Conservation (phyloP, 2,113 vertebrate species). For the Litocranius walleri region DNA sequence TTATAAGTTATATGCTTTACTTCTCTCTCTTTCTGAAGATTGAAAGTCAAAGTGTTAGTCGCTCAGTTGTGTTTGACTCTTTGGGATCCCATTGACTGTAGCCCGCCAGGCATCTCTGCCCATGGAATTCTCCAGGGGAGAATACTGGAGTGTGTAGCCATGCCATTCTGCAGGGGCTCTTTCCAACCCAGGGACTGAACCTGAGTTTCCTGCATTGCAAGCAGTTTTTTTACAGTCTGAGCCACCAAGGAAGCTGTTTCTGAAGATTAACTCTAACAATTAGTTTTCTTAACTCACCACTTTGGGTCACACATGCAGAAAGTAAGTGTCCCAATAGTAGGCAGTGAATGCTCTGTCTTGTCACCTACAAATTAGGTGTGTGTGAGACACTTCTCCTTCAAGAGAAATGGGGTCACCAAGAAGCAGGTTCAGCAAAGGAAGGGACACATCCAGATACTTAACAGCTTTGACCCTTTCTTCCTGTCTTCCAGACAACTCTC, state of each 20-base stretch:
- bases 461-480: neutral
- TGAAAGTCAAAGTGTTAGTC: neutral
- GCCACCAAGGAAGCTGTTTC: neutral
- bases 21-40: neutral
- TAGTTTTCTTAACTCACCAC: neutral
- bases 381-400: neutral
- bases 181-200: neutral
- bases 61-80: neutral
- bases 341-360: neutral
- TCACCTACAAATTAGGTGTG: neutral
- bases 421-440: neutral
- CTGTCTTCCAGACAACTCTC: neutral
- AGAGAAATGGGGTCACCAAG: constrained; percentile 8
- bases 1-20: neutral
- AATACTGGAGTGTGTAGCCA: neutral
- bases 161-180: neutral
- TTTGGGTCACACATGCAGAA: neutral
- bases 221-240: neutral
- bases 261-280: neutral
- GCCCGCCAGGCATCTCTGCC: neutral
- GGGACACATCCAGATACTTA: neutral
- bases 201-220: neutral
- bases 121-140: neutral
- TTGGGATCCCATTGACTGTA: neutral
- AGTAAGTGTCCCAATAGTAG: neutral